Percentiles rank a stretch among this genome's conserved stretches.
phyloP scores from a whole-genome alignment of 2,888 invertebrate genomes.

The Polylopha cassiicola region DNA sequence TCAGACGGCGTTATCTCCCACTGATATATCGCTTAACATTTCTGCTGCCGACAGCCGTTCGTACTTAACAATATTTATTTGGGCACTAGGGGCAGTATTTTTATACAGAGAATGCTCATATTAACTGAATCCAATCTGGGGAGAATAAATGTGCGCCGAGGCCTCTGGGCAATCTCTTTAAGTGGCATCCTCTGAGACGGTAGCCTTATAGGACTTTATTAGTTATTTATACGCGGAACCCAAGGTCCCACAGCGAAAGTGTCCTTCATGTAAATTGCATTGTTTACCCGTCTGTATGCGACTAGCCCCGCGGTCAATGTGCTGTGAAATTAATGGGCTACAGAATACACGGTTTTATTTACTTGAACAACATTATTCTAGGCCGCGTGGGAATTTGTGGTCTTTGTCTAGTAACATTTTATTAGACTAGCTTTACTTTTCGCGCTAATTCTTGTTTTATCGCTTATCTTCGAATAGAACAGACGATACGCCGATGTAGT shows the following conservation, averaged over 20 bases:
- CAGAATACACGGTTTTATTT: not conserved
- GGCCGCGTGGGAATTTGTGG: too few species aligned
- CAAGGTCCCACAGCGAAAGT: constrained; percentile 34
- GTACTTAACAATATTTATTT: constrained; percentile 63
- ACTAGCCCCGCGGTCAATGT: constrained; percentile 19
- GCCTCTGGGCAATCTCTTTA: constrained; percentile 66
- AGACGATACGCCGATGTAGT: too few species aligned
- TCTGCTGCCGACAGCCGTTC: constrained; percentile 31
- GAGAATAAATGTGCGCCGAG: constrained; percentile 47
- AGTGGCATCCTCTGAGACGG: constrained; percentile 52
- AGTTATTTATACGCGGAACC: constrained; percentile 62
- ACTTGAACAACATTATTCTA: constrained; percentile 2
- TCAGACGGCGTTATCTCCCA: constrained; percentile 29
- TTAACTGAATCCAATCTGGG: constrained; percentile 56
- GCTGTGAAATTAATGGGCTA: constrained; percentile 12
- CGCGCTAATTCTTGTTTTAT: too few species aligned
- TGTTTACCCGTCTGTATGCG: constrained; percentile 31
- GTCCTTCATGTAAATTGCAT: constrained; percentile 61
- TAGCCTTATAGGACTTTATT: constrained; percentile 63
- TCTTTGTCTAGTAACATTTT: too few species aligned
- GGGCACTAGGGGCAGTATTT: constrained; percentile 49
- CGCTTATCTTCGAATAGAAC: too few species aligned
- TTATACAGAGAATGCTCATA: constrained; percentile 54
- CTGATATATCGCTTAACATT: constrained; percentile 28
- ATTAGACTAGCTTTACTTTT: too few species aligned